These are phyloP conservation scores for Araneus ventricosus DNA, from an alignment of 1,140 invertebrate species.

Conservation along the genomic window DNA sequence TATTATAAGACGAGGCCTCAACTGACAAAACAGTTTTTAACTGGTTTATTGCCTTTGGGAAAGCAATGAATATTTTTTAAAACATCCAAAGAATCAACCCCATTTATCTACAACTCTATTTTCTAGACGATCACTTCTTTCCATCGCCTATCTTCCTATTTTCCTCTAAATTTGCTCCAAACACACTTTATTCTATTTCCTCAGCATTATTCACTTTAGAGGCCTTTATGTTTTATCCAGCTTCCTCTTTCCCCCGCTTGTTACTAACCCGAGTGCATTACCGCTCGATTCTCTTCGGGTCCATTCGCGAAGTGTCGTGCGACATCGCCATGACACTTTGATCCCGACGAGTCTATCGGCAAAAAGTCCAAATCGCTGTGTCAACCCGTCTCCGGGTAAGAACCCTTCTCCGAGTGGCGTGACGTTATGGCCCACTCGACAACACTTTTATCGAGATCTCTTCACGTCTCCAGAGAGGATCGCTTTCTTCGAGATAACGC, in stretches of 20 bases:
- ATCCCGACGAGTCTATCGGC: background rate
- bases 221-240: too few relatives aligned
- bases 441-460: slow-evolving; percentile 19
- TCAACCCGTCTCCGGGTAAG: background rate
- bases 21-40: too few relatives aligned
- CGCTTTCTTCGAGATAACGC: slow-evolving; percentile 14
- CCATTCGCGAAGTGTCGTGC: background rate
- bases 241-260: background rate
- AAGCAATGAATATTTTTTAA: too few relatives aligned
- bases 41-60: too few relatives aligned
- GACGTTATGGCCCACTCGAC: slow-evolving; percentile 26
- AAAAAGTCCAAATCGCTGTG: slow-evolving; percentile 58
- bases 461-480: background rate
- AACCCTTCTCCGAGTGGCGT: background rate
- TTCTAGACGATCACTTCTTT: too few relatives aligned
- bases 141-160: too few relatives aligned
- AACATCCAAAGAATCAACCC: too few relatives aligned
- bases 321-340: slow-evolving; percentile 50
- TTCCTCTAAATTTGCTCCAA: too few relatives aligned
- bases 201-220: too few relatives aligned
- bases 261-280: background rate
- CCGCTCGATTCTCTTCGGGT: background rate
- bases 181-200: too few relatives aligned
- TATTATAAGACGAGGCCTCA: too few relatives aligned
- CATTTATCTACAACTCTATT: too few relatives aligned